Percentiles rank a stretch among this genome's conserved stretches.
phyloP scores from a whole-genome alignment of 1,140 invertebrate species.

The Magallana angulata region DNA sequence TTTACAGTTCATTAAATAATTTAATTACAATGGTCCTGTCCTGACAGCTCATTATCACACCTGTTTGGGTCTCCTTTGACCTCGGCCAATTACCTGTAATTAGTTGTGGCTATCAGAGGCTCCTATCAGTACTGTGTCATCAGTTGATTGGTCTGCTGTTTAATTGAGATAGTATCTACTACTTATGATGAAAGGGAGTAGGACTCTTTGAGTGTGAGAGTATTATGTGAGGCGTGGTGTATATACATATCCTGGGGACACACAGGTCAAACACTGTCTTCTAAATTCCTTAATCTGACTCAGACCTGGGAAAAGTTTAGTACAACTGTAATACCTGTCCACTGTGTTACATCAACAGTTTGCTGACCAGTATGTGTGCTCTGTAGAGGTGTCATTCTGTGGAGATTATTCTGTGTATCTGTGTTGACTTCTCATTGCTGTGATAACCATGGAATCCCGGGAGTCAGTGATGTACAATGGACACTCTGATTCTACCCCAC shows the following conservation, averaged over 20 bases:
- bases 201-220: not conserved
- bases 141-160: slow-evolving; percentile 24
- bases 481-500: not conserved
- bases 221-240: slow-evolving; percentile 24
- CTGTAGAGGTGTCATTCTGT: not conserved
- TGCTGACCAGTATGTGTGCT: not conserved
- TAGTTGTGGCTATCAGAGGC: not conserved
- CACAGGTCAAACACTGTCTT: not conserved
- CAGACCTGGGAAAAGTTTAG: not conserved
- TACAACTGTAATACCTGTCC: not conserved
- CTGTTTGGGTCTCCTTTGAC: slow-evolving; percentile 4
- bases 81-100: not conserved
- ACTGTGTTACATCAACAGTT: not conserved
- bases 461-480: not conserved
- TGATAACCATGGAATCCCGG: not conserved
- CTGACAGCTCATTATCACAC: slow-evolving; percentile 7
- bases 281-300: slow-evolving; percentile 24
- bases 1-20: slow-evolving; percentile 16
- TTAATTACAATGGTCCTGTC: not conserved
- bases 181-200: slow-evolving; percentile 7
- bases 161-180: slow-evolving; percentile 20
- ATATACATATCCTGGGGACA: slow-evolving; percentile 9
- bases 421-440: not conserved
- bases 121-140: not conserved
- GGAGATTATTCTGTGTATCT: not conserved